phyloP scores from a whole-genome alignment of 2,113 vertebrate species.

The Vidua macroura region DNA sequence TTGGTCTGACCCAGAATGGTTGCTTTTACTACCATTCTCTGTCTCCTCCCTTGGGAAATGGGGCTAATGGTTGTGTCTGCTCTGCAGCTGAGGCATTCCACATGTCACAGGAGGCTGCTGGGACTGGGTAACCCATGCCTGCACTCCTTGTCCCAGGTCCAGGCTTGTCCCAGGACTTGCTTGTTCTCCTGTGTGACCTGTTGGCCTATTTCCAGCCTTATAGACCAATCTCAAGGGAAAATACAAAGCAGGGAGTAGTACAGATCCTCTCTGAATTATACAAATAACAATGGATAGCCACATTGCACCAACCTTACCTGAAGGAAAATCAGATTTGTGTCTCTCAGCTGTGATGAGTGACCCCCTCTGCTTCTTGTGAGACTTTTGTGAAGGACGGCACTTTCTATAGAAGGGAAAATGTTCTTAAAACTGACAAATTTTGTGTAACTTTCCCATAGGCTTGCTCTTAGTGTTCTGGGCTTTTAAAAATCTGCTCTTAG shows the following conservation, averaged over 20 bases:
- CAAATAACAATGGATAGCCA: background rate
- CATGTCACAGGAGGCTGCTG: fast-evolving
- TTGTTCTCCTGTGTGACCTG: background rate
- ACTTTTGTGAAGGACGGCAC: background rate
- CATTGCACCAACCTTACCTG: background rate
- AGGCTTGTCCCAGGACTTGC: background rate
- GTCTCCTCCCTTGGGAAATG: background rate
- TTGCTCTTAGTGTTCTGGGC: background rate
- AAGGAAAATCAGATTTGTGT: background rate
- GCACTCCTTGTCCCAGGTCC: background rate
- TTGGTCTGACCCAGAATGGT: background rate
- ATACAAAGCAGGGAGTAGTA: background rate
- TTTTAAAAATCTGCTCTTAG: background rate
- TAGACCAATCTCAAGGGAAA: background rate
- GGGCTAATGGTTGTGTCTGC: background rate
- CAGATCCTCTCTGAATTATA: background rate
- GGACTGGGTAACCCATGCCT: background rate
- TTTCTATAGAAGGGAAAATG: background rate
- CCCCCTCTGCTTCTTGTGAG: background rate
- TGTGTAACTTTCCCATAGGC: background rate
- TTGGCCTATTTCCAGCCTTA: background rate
- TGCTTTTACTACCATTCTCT: background rate
- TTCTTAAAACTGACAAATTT: background rate
- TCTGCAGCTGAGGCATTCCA: background rate
- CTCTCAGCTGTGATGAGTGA: background rate